Evolutionary conservation across 2,113 vertebrate genomes (phyloP).

Genomic region (Tricholaema leucomelas): DNA sequence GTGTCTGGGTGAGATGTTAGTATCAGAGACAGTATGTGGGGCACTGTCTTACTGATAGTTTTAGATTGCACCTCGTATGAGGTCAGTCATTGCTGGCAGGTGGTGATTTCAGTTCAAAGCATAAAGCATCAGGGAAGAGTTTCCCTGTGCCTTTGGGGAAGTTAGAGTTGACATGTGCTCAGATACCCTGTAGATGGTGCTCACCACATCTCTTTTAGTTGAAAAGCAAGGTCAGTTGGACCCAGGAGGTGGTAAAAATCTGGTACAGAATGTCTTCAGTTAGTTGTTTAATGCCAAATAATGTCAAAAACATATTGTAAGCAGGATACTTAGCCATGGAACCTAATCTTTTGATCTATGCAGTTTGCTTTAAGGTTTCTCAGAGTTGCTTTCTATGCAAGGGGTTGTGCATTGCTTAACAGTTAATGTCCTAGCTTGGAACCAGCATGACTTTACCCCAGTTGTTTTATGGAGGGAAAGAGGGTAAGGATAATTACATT

Average conservation of each 20-base stretch:
- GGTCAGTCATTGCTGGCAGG: neutral
- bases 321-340: neutral
- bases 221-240: neutral
- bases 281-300: neutral
- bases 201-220: neutral
- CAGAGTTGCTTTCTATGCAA: neutral
- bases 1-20: neutral
- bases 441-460: neutral
- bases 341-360: slow-evolving; percentile 2
- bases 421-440: neutral
- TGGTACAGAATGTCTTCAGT: neutral
- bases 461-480: neutral
- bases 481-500: neutral
- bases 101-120: neutral
- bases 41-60: neutral
- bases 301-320: slow-evolving; percentile 11
- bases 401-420: neutral
- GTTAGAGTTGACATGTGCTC: neutral
- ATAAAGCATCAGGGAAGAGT: neutral
- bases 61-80: fast-evolving
- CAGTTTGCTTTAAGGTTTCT: neutral
- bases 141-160: neutral
- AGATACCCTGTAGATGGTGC: slow-evolving; percentile 57
- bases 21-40: neutral
- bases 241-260: neutral